Evolutionary conservation across 2,797 vertebrate genomes (phyloP), one percentile per base, ranked within the genome.

Genomic region (Gymnopithys bicolor): DNA sequence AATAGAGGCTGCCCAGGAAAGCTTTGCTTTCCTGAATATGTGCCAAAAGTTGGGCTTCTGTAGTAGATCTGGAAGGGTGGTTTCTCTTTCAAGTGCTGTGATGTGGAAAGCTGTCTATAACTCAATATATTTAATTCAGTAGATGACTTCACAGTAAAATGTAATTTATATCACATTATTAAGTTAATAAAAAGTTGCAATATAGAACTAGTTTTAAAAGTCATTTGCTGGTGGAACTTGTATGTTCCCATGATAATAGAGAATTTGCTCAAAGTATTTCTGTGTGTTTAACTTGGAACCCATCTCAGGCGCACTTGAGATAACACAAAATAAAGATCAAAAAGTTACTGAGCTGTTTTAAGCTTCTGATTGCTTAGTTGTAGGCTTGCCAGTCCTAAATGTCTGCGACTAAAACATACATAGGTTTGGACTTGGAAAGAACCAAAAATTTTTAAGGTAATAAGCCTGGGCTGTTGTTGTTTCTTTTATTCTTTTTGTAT

Each of bases 11-110:
- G 46, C 39, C 46, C n/a, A 28, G 88, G 39, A 71, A 78, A 79
- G 33, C 45, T 68, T 53, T 66, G 19, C 13, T 62, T 62, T 68
- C 33, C 67, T 67, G 55, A 64, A 4, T 8, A 5, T 4, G 5
- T 45, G 59, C 77, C 75, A 59, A 33, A 90, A 89, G 7, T 17
- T 69, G 3, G 18, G 13, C 43, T 86, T 82, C 69, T 63, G 35
- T 11, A 30, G 35, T 16, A 53, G 19, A 21, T 58, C 2, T 0
- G 12, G 27, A 55, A 8, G 39, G 19, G 1, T 62, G 8, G 3
- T 66, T 95, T 83, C 28, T 51, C 21, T 51, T 17, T 1, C 11
- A 32, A 79, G 23, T 24, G 11, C 8, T 81, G 35, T 39, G 30
- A 25, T 35, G 11, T 46, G 21, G 48, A 64, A 88, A 81, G 14